phyloP scores from a whole-genome alignment of 1,140 invertebrate species.

The Samia ricini region DNA sequence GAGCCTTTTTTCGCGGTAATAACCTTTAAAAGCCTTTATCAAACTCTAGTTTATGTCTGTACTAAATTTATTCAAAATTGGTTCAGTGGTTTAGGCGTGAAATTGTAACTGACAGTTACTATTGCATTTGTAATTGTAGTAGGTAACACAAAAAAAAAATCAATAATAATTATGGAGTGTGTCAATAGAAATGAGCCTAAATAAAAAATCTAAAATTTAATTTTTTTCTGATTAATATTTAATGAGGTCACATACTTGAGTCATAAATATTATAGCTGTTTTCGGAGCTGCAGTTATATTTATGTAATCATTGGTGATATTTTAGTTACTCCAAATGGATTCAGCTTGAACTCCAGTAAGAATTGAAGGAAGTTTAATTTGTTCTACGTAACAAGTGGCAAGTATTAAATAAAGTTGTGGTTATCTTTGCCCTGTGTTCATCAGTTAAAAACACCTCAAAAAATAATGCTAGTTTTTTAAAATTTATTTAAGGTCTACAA shows the following conservation, averaged over 20 bases:
- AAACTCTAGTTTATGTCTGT: too few species aligned
- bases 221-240: too few species aligned
- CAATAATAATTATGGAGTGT: too few species aligned
- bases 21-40: too few species aligned
- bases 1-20: too few species aligned
- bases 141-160: too few species aligned
- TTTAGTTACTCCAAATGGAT: conserved; percentile 1
- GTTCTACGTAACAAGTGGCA: neutral
- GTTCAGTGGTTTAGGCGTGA: too few species aligned
- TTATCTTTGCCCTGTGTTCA: neutral
- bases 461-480: neutral
- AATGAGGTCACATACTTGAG: neutral
- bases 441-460: neutral
- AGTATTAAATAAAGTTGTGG: neutral
- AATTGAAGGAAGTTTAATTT: neutral
- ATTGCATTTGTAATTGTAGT: too few species aligned
- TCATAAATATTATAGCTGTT: neutral
- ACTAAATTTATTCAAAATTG: too few species aligned
- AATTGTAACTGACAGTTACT: too few species aligned
- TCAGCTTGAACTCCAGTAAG: neutral
- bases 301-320: neutral
- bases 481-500: neutral
- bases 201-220: too few species aligned
- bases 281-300: neutral
- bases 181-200: too few species aligned